Base-by-base conservation (phyloP, 2,113 vertebrate genomes). In the Xenopus laevis region DNA sequence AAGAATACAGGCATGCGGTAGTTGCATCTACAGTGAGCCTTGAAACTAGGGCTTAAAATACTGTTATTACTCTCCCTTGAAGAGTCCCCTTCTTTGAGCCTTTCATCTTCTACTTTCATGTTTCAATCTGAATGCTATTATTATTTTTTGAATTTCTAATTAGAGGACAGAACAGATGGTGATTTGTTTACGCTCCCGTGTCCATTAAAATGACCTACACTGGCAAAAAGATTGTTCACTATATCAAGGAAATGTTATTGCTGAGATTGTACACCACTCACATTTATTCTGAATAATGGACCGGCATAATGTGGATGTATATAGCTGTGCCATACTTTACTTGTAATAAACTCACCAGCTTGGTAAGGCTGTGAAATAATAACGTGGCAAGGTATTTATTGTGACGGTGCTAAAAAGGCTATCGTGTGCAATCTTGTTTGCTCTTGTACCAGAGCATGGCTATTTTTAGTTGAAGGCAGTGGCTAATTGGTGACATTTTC, bases 111-210 rank as follows among this genome's bases (percentile, higher is more conserved):
- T 57, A 44, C 53, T 70, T 70, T 70, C 68, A 70, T 68, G 65
- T 75, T 46, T 40, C 27, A 11, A 45, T 69, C 17, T 18, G 46
- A 76, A 69, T 69, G 66, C 63, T 50, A 55, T 69, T 46, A 45
- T 45, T 64, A 40, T 64, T 67, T 75, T 75, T 60, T 68, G 57
- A 23, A 74, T 68, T 60, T 76, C 73, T 76, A 76, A 69, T 76
- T 76, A 76, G 58, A 60, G 73, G 65, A 69, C 73, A 53, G 73
- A 76, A 52, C 73, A 76, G 73, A 69, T 76, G 73, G 73, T 75
- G 46, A 69, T 75, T 69, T 76, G 65, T 69, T 76, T 68, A 68
- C 59, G 44, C 21, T 64, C 40, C 45, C 61, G 10, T 63, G 73
- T 76, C 73, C 66, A 76, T 76, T 76, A 69, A 62, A 69, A 53